Conservation (phyloP, 2,888 invertebrate genomes). For the Apocheima hispidaria region DNA sequence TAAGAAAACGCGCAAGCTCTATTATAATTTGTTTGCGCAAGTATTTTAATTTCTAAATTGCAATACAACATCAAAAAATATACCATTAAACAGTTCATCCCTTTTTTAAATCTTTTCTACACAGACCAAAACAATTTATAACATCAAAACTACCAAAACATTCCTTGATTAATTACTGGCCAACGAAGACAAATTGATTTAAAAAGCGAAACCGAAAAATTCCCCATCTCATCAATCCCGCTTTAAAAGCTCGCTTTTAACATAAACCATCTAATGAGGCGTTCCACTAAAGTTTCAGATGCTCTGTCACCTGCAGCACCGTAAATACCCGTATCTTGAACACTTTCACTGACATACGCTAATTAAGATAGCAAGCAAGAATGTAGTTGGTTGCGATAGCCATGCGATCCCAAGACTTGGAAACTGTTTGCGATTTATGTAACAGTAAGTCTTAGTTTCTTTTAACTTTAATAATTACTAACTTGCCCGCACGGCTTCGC, state of each 20-base stretch:
- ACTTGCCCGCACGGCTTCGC: too few relatives aligned
- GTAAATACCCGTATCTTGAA: conserved; percentile 62
- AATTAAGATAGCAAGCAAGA: conserved; percentile 60
- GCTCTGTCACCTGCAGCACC: conserved; percentile 53
- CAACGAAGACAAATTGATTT: conserved; percentile 26
- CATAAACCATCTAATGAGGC: conserved; percentile 48
- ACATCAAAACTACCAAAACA: not conserved
- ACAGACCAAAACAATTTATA: not conserved
- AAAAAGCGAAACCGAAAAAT: conserved; percentile 42
- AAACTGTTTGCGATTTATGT: conserved; percentile 1
- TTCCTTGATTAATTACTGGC: conserved; percentile 4
- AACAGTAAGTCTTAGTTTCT: not conserved
- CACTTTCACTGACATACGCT: conserved; percentile 66
- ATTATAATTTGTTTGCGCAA: too few relatives aligned
- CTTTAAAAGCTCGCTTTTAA: conserved; percentile 40
- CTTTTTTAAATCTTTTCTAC: too few relatives aligned
- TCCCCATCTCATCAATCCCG: conserved; percentile 35
- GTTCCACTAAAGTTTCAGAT: conserved; percentile 52
- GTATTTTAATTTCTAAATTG: too few relatives aligned
- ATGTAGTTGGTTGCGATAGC: conserved; percentile 37
- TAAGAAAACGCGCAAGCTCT: too few relatives aligned
- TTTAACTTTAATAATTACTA: not conserved
- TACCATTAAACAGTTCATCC: too few relatives aligned
- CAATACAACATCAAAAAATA: too few relatives aligned
- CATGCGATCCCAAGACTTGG: not conserved